Evolutionary conservation across 2,113 vertebrate species (phyloP).

Genomic region (Ramphastos sulfuratus): DNA sequence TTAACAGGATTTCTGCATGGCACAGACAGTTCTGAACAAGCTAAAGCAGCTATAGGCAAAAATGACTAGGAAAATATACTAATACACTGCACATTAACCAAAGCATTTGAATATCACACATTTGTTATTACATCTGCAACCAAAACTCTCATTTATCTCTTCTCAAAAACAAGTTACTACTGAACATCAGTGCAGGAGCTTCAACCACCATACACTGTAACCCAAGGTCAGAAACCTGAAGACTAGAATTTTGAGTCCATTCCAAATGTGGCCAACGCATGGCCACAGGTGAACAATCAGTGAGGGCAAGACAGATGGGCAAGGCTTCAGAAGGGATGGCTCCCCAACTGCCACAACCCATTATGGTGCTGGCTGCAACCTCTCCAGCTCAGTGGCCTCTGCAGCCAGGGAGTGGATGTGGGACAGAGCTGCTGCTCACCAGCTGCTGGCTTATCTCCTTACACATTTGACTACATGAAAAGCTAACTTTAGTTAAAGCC

Average conservation of each 20-base stretch:
- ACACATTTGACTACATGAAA: neutral
- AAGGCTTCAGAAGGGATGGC: neutral
- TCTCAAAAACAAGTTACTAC: neutral
- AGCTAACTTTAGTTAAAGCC: neutral
- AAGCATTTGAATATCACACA: neutral
- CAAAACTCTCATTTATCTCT: neutral
- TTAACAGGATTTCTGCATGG: neutral
- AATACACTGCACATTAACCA: neutral
- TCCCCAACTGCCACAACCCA: fast-evolving
- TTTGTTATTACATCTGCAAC: neutral
- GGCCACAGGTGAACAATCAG: neutral
- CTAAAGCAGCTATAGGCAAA: neutral
- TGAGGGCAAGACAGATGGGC: neutral
- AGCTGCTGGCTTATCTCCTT: neutral
- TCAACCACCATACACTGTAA: fast-evolving
- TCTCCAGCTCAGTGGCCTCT: fast-evolving
- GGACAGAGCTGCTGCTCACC: neutral
- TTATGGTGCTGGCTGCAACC: fast-evolving
- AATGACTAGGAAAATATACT: neutral
- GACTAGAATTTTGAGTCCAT: neutral
- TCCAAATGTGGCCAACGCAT: neutral
- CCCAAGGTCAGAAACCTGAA: neutral
- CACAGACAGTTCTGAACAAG: neutral
- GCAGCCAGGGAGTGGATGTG: fast-evolving
- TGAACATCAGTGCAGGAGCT: fast-evolving